Evolutionary conservation across 1,140 invertebrate species (phyloP).

Genomic region (Protaetia brevitarsis): DNA sequence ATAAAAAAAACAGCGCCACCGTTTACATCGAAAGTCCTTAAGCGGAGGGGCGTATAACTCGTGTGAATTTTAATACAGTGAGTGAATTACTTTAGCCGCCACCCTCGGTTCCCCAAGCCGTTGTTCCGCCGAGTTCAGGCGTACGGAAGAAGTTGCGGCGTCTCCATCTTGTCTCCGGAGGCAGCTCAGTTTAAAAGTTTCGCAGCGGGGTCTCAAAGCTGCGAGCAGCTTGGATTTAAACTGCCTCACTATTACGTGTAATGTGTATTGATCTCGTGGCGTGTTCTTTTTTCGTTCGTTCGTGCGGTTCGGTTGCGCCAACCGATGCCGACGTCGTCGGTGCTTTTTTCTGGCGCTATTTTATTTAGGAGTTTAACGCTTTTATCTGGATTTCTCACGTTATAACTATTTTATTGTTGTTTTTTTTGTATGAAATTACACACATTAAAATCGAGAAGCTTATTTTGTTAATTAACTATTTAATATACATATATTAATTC

Average conservation of each 20-base stretch:
- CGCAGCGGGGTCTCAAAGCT: constrained; percentile 35
- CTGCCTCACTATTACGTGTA: constrained; percentile 41
- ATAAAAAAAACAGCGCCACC: constrained; percentile 27
- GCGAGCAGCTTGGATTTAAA: constrained; percentile 37
- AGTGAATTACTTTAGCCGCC: constrained; percentile 39
- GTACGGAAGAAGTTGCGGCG: not conserved
- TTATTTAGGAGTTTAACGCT: too few relatives aligned
- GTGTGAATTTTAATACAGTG: constrained; percentile 41
- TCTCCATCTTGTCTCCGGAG: constrained; percentile 42
- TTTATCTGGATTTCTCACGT: too few relatives aligned
- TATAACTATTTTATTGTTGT: too few relatives aligned
- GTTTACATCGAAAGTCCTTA: constrained; percentile 37
- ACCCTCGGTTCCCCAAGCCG: too few relatives aligned
- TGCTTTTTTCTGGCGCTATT: too few relatives aligned
- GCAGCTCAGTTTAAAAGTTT: constrained; percentile 43
- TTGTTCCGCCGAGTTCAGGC: too few relatives aligned
- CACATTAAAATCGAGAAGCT: too few relatives aligned
- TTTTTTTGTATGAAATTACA: too few relatives aligned
- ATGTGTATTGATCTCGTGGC: constrained; percentile 39
- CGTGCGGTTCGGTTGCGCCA: not conserved
- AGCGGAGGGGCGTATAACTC: constrained; percentile 39
- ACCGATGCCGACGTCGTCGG: not conserved
- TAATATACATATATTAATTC: too few relatives aligned
- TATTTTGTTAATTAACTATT: too few relatives aligned
- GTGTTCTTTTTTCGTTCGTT: constrained; percentile 23